Percentiles rank a stretch among this genome's conserved stretches.
These are phyloP conservation scores for Latrodectus geometricus DNA, from an alignment of 1,140 invertebrate genomes.

Conservation along the genomic window DNA sequence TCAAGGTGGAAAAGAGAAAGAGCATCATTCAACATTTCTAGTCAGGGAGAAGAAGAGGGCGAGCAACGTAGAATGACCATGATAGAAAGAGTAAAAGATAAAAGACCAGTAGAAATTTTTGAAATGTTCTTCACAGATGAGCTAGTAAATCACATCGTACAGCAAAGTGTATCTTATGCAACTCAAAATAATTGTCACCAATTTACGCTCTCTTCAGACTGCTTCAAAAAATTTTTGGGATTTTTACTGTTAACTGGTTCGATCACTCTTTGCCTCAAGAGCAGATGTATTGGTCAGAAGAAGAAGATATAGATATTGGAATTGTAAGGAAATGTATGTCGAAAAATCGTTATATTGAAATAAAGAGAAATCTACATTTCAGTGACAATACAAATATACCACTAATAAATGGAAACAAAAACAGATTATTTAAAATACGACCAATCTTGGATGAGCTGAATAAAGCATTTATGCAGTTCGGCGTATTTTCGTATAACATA, in stretches of 20 bases:
- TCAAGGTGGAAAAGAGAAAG: conserved; percentile 29
- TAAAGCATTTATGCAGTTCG: conserved; percentile 41
- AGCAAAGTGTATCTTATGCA: conserved; percentile 26
- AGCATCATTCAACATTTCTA: conserved; percentile 40
- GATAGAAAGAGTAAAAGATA: too few species aligned
- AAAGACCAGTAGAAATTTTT: too few species aligned
- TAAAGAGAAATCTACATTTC: conserved; percentile 38
- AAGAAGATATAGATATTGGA: conserved; percentile 40
- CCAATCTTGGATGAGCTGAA: conserved; percentile 34
- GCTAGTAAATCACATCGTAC: conserved; percentile 35
- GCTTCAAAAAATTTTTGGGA: conserved; percentile 20
- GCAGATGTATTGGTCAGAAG: conserved; percentile 41
- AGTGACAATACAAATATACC: too few species aligned
- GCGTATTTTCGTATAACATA: conserved; percentile 38
- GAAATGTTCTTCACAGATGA: too few species aligned
- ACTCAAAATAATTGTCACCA: conserved; percentile 27
- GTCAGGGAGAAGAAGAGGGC: conserved; percentile 38
- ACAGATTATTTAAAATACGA: conserved; percentile 15
- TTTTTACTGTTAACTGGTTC: conserved; percentile 17
- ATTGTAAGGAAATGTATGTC: conserved; percentile 42
- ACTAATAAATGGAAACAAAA: conserved; percentile 15
- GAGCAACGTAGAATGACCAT: too few species aligned
- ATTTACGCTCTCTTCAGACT: conserved; percentile 27
- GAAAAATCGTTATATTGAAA: conserved; percentile 41
- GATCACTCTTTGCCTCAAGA: conserved; percentile 39